Percentiles rank a stretch among this genome's conserved stretches.
Conservation (phyloP, 1,140 invertebrate genomes). For the Akabosia matsudoensis region DNA sequence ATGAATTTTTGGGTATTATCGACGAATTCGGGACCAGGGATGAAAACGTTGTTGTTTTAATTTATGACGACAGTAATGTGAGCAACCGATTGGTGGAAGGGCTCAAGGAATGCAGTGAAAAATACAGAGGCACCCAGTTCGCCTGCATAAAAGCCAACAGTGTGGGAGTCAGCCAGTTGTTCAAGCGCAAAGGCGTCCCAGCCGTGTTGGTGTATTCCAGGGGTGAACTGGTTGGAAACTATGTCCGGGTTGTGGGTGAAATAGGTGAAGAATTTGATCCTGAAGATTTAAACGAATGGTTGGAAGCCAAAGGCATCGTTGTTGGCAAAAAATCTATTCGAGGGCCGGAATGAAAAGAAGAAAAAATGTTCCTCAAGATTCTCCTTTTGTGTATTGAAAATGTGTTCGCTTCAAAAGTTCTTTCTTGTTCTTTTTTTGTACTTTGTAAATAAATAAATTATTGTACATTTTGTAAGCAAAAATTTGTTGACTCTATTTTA, state of each 20-base stretch:
- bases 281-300: constrained; percentile 57
- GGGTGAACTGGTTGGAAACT: constrained; percentile 59
- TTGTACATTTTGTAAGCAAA: not conserved
- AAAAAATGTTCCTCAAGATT: too few relatives aligned
- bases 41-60: not conserved
- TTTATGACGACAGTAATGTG: not conserved
- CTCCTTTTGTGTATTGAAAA: too few relatives aligned
- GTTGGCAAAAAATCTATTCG: too few relatives aligned
- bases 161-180: not conserved
- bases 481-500: too few relatives aligned
- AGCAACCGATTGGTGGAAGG: not conserved
- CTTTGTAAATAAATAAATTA: not conserved
- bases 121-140: not conserved
- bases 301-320: constrained; percentile 52
- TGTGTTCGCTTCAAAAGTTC: not conserved
- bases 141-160: not conserved
- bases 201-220: constrained; percentile 58
- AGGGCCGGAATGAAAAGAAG: too few relatives aligned
- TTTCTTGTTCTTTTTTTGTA: not conserved
- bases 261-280: constrained; percentile 60
- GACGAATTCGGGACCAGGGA: not conserved
- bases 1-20: constrained; percentile 1
- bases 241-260: constrained; percentile 57
- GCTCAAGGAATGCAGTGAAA: not conserved
- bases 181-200: constrained; percentile 56